Base-by-base conservation (phyloP, 2,888 invertebrate species). In the Lasius platythorax region DNA sequence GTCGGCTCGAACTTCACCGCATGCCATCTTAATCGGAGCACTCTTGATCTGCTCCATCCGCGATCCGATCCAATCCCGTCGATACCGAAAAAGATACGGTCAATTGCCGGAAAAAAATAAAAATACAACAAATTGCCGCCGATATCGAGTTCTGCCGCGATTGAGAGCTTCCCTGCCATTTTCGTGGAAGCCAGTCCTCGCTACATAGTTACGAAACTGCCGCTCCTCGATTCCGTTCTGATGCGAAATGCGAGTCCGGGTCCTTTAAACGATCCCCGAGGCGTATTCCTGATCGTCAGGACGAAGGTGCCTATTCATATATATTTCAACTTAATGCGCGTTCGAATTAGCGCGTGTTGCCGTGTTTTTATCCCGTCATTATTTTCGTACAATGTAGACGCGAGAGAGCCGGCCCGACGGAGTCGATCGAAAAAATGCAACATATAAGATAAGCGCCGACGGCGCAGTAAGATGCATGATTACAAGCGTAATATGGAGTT, bases 161-260 rank as follows among this genome's bases (percentile, higher is more conserved):
- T 73, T 73, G 72, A 73, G 72, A 79, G 61, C 79, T 79, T 79
- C 73, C 46, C 79, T 79, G 79, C 58, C 61, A 79, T 79, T 79
- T 79, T 79, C 73, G 46, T 79, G 79, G 61, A 79, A 79, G 79
- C 67, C 58, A 79, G 61, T 72, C 11, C 73, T 72, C 28, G 61
- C 61, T 79, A 37, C 79, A 43, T 79, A 79, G 79, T 79, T 79
- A 79, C 72, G 79, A 79, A 79, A 79, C 79, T 79, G 79, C 73
- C 46, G 58, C 30, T 79, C 18, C 23, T 79, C 58, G 79, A 79
- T 79, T 79, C 72, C 33, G 58, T 61, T 72, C 79, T 23, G 58
- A 58, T 72, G 30, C 70, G 70, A 79, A 79, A 79, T 79, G 72
- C 72, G 58, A 72, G 58, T 72, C 18, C 79, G 46, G 79, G 28